Conservation (phyloP, 2,113 vertebrate genomes). For the Elanus axillaris region DNA sequence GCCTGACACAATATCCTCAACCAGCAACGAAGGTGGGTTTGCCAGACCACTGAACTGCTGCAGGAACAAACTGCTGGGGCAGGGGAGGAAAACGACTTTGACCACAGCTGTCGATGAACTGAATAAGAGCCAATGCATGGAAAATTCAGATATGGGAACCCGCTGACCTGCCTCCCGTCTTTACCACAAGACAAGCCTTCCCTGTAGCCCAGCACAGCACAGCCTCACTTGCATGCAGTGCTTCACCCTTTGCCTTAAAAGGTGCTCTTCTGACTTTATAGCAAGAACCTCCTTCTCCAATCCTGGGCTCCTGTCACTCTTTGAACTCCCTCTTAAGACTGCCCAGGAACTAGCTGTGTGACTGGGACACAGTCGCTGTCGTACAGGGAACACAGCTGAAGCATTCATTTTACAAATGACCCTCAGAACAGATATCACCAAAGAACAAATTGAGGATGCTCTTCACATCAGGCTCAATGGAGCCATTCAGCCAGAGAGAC, state of each 20-base stretch:
- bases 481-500: background rate
- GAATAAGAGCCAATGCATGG: background rate
- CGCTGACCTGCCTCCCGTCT: background rate
- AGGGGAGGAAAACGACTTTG: background rate
- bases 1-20: background rate
- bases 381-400: background rate
- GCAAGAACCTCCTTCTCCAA: background rate
- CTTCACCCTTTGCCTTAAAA: background rate
- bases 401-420: background rate
- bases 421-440: background rate
- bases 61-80: background rate
- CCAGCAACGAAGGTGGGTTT: background rate
- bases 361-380: background rate
- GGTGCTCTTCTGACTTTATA: background rate
- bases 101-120: background rate
- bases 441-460: background rate
- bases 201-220: background rate
- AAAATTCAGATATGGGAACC: background rate
- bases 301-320: background rate
- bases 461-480: background rate
- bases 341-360: background rate
- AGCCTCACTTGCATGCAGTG: background rate
- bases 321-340: background rate
- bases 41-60: background rate
- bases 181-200: background rate